Conservation (phyloP, 2,797 vertebrate genomes). For the Melanotaenia boesemani region DNA sequence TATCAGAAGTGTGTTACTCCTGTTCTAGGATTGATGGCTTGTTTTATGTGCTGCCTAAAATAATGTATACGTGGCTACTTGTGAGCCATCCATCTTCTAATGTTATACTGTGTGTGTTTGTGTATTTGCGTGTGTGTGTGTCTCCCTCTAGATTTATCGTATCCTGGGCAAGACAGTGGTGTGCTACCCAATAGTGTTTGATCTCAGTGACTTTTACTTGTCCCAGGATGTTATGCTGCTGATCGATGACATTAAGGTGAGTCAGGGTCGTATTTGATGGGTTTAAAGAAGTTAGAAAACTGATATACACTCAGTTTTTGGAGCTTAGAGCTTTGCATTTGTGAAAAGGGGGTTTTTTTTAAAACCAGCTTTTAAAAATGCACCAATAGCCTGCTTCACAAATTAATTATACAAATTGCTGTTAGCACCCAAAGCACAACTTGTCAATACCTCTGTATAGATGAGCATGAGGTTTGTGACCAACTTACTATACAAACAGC, state of each 20-base stretch:
- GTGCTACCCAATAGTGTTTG: constrained; percentile 98
- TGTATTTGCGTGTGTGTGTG: constrained; percentile 30
- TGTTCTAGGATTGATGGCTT: constrained; percentile 65
- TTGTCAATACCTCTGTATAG: too few relatives aligned
- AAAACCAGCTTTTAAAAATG: too few relatives aligned
- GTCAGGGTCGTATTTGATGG: constrained; percentile 32
- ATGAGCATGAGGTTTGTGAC: too few relatives aligned
- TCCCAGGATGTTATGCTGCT: constrained; percentile 98
- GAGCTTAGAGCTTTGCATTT: constrained; percentile 8
- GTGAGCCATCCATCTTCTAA: constrained; percentile 73
- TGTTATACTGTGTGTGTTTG: constrained; percentile 30
- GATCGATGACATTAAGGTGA: constrained; percentile 99
- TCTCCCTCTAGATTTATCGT: constrained; percentile 91
- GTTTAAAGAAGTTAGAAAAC: constrained; percentile 8
- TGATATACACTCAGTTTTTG: constrained; percentile 7
- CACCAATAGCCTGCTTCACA: too few relatives aligned
- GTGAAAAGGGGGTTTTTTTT: not conserved
- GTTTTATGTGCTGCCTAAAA: constrained; percentile 67
- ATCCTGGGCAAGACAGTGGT: constrained; percentile 98
- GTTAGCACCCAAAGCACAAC: too few relatives aligned
- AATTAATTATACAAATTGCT: not conserved
- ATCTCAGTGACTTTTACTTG: constrained; percentile 99
- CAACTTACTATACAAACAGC: too few relatives aligned
- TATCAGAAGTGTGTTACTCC: constrained; percentile 31
- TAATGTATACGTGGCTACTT: constrained; percentile 65